Conservation (phyloP, 2,888 invertebrate genomes). For the Spatulosminthurus flaviceps region DNA sequence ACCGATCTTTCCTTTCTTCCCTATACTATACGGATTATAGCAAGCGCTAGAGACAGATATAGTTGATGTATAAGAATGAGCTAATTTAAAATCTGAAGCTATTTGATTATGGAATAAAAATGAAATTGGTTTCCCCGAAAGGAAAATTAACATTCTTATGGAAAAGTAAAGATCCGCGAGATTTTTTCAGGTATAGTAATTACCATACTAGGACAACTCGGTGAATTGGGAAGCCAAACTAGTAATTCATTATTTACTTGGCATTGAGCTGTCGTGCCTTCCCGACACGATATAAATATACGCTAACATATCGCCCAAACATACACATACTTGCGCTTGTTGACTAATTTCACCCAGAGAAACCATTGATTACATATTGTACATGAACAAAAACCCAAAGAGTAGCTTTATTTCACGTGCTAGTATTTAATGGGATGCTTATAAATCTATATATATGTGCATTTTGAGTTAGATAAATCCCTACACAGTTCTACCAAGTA, state of each 20-base stretch:
- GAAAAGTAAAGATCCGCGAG: not conserved
- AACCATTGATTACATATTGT: not conserved
- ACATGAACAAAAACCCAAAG: not conserved
- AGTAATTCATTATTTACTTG: conserved; percentile 18
- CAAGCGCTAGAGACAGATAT: no score
- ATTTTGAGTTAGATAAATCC: no score
- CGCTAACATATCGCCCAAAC: not conserved
- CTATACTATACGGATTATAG: no score
- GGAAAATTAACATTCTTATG: no score
- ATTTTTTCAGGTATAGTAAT: not conserved
- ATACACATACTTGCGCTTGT: conserved; percentile 1
- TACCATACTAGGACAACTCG: not conserved
- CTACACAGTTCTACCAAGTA: no score
- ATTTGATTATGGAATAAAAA: no score
- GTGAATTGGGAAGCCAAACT: conserved; percentile 1
- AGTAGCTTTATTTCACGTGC: not conserved
- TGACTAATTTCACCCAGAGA: not conserved
- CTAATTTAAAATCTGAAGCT: no score
- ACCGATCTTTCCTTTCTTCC: no score
- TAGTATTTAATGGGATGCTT: no score
- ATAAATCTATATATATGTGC: no score
- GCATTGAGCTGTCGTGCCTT: conserved; percentile 13
- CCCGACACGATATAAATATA: not conserved
- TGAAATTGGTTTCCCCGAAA: no score
- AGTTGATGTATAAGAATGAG: no score